Evolutionary conservation across 2,113 vertebrate species (phyloP).

Genomic region (Hipposideros armiger): DNA sequence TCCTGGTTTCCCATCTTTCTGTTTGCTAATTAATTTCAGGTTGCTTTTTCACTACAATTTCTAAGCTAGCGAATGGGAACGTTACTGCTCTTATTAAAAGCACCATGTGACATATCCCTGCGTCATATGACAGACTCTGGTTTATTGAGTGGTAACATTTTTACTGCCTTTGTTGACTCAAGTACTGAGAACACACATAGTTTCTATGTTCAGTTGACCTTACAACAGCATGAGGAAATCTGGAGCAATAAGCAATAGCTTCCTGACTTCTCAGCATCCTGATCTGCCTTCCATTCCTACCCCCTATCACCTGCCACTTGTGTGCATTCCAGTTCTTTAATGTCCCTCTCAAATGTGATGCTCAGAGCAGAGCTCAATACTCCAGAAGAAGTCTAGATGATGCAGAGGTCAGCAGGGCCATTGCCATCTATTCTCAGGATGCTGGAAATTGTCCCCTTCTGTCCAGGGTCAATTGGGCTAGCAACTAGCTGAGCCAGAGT

Average conservation of each 20-base stretch:
- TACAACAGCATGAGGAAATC: not conserved
- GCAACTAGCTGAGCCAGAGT: not conserved
- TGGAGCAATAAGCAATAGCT: not conserved
- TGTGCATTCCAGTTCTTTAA: not conserved
- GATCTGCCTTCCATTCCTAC: not conserved
- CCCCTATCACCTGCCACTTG: not conserved
- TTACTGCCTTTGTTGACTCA: not conserved
- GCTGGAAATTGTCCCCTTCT: not conserved
- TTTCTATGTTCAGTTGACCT: conserved; percentile 7
- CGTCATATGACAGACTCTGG: not conserved
- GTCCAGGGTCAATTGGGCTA: not conserved
- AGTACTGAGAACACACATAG: not conserved
- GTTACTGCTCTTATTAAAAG: conserved; percentile 26
- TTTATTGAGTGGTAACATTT: not conserved
- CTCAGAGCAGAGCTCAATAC: not conserved
- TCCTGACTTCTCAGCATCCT: not conserved
- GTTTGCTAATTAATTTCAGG: not conserved
- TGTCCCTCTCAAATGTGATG: not conserved
- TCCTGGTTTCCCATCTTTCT: not conserved
- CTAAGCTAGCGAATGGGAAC: not conserved
- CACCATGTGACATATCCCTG: not conserved
- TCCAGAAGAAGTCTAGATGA: not conserved
- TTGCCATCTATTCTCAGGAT: not conserved
- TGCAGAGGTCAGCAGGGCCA: not conserved
- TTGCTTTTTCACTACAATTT: not conserved